A percentile compares a stretch with the other conserved stretches of the same genome.
These are phyloP conservation scores for Tichodroma muraria DNA, from an alignment of 2,113 vertebrate genomes.

Conservation along the genomic window DNA sequence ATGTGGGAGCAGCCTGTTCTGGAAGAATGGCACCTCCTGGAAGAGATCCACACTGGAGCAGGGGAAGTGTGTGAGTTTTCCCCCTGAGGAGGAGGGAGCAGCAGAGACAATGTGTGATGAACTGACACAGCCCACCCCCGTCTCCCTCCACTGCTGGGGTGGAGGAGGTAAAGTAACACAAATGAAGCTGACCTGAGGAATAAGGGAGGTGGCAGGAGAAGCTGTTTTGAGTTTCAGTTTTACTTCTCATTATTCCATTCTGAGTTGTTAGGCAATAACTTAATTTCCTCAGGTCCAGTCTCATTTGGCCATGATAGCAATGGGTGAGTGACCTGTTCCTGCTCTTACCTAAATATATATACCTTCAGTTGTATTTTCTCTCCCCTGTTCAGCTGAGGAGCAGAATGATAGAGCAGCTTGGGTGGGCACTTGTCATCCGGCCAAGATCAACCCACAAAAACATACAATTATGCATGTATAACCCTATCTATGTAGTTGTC, in stretches of 20 bases:
- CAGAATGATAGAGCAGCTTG: not conserved
- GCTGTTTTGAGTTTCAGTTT: not conserved
- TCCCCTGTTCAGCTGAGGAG: not conserved
- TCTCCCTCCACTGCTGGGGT: rapidly evolving
- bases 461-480: not conserved
- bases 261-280: not conserved
- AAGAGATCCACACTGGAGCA: not conserved
- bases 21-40: not conserved
- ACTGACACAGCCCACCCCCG: rapidly evolving
- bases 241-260: not conserved
- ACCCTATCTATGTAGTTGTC: not conserved
- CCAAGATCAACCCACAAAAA: not conserved
- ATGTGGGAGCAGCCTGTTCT: not conserved
- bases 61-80: not conserved
- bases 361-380: not conserved
- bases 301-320: not conserved
- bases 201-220: not conserved
- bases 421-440: not conserved
- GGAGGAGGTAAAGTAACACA: not conserved
- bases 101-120: not conserved
- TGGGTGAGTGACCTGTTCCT: not conserved
- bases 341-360: not conserved
- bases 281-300: not conserved
- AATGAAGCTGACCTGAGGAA: not conserved
- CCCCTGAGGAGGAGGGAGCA: rapidly evolving